Evolutionary conservation across 2,888 invertebrate species (phyloP).

Genomic region (Caenorhabditis imperialis): DNA sequence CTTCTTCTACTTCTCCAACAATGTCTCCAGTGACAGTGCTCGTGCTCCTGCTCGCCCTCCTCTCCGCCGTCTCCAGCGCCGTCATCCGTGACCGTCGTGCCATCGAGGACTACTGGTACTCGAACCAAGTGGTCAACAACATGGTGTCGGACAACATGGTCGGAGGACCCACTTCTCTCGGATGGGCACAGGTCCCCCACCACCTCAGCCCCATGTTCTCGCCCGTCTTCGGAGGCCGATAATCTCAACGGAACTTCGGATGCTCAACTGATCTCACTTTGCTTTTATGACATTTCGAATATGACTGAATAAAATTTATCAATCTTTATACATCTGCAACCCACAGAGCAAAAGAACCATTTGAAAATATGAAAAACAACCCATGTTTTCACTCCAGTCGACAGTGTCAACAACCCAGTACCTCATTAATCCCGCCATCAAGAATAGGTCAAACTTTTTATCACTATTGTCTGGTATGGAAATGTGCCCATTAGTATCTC

Average conservation of each 20-base stretch:
- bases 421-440: too few species aligned
- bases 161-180: constrained; percentile 25
- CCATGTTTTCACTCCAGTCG: too few species aligned
- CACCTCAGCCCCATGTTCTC: background rate
- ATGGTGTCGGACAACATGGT: constrained; percentile 11
- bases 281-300: too few species aligned
- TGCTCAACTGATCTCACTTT: too few species aligned
- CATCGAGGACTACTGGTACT: background rate
- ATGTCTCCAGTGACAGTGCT: background rate
- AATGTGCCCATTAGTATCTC: too few species aligned
- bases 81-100: constrained; percentile 1
- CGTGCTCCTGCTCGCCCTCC: background rate
- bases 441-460: too few species aligned
- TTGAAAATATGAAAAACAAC: too few species aligned
- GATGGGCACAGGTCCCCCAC: constrained; percentile 11
- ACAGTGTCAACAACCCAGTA: too few species aligned
- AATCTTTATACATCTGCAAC: too few species aligned
- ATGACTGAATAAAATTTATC: too few species aligned
- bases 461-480: too few species aligned
- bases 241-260: background rate
- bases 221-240: constrained; percentile 1
- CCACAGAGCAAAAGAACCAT: too few species aligned
- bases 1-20: background rate
- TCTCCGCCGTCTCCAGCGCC: constrained; percentile 6
- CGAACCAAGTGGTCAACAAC: constrained; percentile 12